phyloP scores from a whole-genome alignment of 2,113 vertebrate genomes.

The Thunnus thynnus region DNA sequence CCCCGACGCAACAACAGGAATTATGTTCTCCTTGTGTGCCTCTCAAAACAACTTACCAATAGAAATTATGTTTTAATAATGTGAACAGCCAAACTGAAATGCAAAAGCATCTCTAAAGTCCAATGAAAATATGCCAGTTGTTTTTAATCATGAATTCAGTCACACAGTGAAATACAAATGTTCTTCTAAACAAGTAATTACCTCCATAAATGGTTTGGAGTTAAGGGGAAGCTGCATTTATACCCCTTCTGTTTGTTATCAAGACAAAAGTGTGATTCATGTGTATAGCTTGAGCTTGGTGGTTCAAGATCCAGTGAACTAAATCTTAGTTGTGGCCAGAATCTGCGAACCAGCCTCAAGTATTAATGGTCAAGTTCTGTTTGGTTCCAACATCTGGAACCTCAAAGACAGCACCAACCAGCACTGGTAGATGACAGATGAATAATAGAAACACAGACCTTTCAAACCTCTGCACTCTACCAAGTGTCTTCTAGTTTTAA shows the following conservation, averaged over 20 bases:
- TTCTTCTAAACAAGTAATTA: slow-evolving; percentile 2
- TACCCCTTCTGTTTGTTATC: neutral
- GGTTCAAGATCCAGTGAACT: neutral
- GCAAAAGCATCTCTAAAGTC: slow-evolving; percentile 1
- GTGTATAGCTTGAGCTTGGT: neutral
- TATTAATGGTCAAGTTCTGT: neutral
- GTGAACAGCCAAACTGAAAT: slow-evolving; percentile 8
- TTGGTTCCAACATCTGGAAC: neutral
- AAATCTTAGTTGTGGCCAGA: neutral
- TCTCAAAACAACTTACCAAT: slow-evolving; percentile 1
- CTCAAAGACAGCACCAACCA: neutral
- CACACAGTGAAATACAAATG: neutral
- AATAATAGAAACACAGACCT: neutral
- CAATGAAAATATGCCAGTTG: neutral
- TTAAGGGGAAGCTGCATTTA: neutral
- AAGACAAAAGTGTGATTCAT: neutral
- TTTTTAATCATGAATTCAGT: neutral
- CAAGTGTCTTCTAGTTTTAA: neutral
- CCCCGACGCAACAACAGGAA: neutral
- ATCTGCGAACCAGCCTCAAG: neutral
- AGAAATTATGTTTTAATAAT: slow-evolving; percentile 10
- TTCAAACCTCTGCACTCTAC: slow-evolving; percentile 1
- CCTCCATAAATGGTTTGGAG: neutral
- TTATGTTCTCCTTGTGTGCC: neutral
- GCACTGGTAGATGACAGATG: neutral